A percentile compares a stretch with the other conserved stretches of the same genome.
Evolutionary conservation across 1,140 invertebrate species (phyloP).

Genomic region (Papilio glaucus): DNA sequence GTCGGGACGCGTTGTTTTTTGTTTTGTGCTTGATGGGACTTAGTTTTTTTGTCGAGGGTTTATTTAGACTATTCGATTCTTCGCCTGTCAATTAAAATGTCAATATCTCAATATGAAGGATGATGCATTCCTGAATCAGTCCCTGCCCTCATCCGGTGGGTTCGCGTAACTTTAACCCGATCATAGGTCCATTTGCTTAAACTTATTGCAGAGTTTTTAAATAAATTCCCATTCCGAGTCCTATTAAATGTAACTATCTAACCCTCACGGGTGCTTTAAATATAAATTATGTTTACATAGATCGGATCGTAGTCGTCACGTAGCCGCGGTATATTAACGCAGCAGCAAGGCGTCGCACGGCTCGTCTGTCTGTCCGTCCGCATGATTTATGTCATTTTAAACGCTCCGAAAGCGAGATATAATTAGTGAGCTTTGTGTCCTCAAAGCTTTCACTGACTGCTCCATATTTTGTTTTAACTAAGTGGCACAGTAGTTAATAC

Average conservation of each 20-base stretch:
- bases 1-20: background rate
- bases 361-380: slow-evolving; percentile 16
- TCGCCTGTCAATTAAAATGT: background rate
- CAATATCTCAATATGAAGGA: background rate
- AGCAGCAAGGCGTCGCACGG: background rate
- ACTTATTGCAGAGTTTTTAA: too few species aligned
- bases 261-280: too few species aligned
- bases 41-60: background rate
- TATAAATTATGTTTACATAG: too few species aligned
- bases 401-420: slow-evolving; percentile 37
- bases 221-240: too few species aligned
- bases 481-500: background rate
- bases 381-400: slow-evolving; percentile 42
- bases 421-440: slow-evolving; percentile 35
- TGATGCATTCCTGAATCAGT: too few species aligned
- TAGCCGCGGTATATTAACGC: background rate
- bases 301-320: background rate
- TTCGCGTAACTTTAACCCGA: too few species aligned
- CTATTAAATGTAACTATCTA: too few species aligned
- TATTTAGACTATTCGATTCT: background rate
- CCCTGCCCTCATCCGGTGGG: too few species aligned
- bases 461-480: background rate
- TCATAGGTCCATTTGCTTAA: too few species aligned
- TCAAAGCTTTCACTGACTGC: background rate
- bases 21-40: background rate